phyloP scores from a whole-genome alignment of 1,140 invertebrate genomes.

The Conopomorpha cramerella region DNA sequence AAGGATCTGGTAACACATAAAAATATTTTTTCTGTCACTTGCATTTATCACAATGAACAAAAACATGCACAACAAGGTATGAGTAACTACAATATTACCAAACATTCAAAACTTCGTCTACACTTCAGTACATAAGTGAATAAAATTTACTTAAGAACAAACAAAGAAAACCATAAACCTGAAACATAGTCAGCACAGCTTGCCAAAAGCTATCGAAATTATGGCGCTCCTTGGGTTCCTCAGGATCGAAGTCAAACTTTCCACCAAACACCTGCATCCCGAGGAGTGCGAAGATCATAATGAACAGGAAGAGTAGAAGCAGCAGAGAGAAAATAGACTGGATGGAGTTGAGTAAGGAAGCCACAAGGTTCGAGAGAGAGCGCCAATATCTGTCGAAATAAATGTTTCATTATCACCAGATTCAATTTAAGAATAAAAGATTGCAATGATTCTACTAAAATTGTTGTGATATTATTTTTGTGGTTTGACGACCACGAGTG shows the following conservation, averaged over 20 bases:
- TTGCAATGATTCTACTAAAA: too few relatives aligned
- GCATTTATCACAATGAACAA: too few relatives aligned
- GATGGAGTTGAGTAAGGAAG: slow-evolving; percentile 97
- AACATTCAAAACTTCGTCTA: too few relatives aligned
- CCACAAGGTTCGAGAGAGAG: slow-evolving; percentile 96
- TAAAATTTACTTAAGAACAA: slow-evolving; percentile 1
- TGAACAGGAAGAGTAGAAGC: slow-evolving; percentile 96
- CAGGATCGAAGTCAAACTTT: slow-evolving; percentile 90
- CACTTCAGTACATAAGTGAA: too few relatives aligned
- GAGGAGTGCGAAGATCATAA: slow-evolving; percentile 97
- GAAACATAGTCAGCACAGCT: slow-evolving; percentile 97
- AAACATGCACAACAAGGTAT: too few relatives aligned
- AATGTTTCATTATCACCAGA: too few relatives aligned
- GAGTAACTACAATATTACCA: too few relatives aligned
- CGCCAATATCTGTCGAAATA: slow-evolving; percentile 99
- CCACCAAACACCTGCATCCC: slow-evolving; percentile 96
- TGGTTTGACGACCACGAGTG: too few relatives aligned
- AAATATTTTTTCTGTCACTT: too few relatives aligned
- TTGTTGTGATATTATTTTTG: too few relatives aligned
- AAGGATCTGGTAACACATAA: slow-evolving; percentile 77
- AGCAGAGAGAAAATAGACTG: slow-evolving; percentile 97
- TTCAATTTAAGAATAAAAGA: too few relatives aligned
- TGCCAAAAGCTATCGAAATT: slow-evolving; percentile 99
- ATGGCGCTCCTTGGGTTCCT: slow-evolving; percentile 82
- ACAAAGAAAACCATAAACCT: slow-evolving; percentile 64